Evolutionary conservation across 2,888 invertebrate genomes (phyloP).

Genomic region (Dolomedes plantarius): DNA sequence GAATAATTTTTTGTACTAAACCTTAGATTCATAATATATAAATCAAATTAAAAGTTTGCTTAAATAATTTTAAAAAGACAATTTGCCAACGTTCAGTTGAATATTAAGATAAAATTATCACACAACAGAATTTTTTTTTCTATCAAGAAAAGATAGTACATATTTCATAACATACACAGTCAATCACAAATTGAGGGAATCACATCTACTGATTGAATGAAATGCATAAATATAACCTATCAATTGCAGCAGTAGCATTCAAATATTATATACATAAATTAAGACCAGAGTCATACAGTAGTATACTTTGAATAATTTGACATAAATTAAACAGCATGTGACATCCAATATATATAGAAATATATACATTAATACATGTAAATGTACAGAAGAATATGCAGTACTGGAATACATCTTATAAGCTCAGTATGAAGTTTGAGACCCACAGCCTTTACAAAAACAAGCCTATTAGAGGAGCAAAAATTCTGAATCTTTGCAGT

Average conservation of each 20-base stretch:
- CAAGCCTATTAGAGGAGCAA: background rate
- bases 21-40: no score
- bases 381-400: no score
- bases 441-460: constrained; percentile 30
- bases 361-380: no score
- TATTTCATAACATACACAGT: no score
- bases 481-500: background rate
- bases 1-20: no score
- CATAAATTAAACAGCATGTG: background rate
- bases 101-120: no score
- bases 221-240: background rate
- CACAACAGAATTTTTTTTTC: no score
- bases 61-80: no score
- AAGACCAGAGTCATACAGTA: background rate
- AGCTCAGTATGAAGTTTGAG: constrained; percentile 66
- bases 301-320: background rate
- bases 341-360: background rate
- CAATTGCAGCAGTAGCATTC: background rate
- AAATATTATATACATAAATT: background rate
- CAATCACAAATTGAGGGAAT: no score
- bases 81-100: no score
- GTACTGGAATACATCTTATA: constrained; percentile 15
- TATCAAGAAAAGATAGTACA: no score
- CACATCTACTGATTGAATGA: background rate
- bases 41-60: no score